Evolutionary conservation across 2,113 vertebrate genomes (phyloP), one percentile per base, ranked within the genome.

Genomic region (Rhinoptilus africanus): DNA sequence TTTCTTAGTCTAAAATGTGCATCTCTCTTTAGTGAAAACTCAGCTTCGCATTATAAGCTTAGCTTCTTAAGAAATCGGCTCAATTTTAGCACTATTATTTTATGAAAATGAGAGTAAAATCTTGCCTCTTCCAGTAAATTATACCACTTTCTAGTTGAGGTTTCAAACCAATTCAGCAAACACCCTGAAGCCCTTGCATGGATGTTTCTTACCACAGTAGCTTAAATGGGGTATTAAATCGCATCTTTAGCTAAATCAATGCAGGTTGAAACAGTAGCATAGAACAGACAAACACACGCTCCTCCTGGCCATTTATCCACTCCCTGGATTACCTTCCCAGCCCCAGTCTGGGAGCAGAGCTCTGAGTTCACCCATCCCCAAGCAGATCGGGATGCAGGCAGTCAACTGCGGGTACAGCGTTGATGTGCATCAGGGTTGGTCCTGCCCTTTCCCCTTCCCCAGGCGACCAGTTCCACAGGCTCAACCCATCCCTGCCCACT

Each of bases 341-440:
- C 7, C 19, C 16, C 79, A n/a, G 12, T 4, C 9, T 8, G 13
- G 53, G 18, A 87, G 19, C 37, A 26, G n/a, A 56, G 7, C 41
- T 41, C 53, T 43, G 57, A 51, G 34, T 37, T 60, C 51, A 12
- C 18, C 34, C 85, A 51, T 10, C 39, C 30, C 76, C 57, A 21
- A 19, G 63, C 30, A 16, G 32, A 27, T 17, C 3, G 69, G 50
- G 62, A 43, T 3, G 16, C 23, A 30, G 1, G 11, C 0, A 2
- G 18, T 8, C 14, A 53, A 2, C 13, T 10, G 8, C 30, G 4
- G 11, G 35, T 8, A 5, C 27, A 48, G 13, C 26, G 2, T 19
- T 12, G 63, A 10, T 4, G 30, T 0, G 1, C 51, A 2, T 3
- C 26, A 4, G 41, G 63, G 43, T 5, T 39, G 48, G 51, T 18